Percentiles rank a stretch among this genome's conserved stretches.
phyloP scores from a whole-genome alignment of 2,888 invertebrate genomes.

The Apoda limacodes region DNA sequence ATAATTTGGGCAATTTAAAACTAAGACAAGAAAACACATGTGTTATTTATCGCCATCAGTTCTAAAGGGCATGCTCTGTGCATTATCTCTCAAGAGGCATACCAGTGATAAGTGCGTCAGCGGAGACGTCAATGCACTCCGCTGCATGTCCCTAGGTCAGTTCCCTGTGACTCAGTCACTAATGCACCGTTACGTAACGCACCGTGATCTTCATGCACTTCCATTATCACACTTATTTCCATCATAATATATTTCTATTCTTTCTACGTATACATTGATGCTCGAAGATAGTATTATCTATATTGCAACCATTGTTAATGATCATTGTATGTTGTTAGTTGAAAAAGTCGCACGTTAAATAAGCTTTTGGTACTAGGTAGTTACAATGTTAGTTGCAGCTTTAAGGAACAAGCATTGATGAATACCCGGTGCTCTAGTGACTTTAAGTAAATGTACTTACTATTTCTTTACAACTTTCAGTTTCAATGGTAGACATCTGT shows the following conservation, averaged over 20 bases:
- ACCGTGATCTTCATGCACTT: slow-evolving; percentile 42
- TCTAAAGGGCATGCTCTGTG: slow-evolving; percentile 47
- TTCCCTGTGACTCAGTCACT: slow-evolving; percentile 63
- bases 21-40: slow-evolving; percentile 50
- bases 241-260: no score
- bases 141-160: slow-evolving; percentile 66
- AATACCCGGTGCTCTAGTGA: slow-evolving; percentile 57
- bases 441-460: slow-evolving; percentile 49
- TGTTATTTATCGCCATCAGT: slow-evolving; percentile 61
- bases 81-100: slow-evolving; percentile 64
- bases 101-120: slow-evolving; percentile 58
- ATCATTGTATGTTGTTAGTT: slow-evolving; percentile 24
- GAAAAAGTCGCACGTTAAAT: slow-evolving; percentile 7
- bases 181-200: slow-evolving; percentile 61
- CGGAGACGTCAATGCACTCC: slow-evolving; percentile 63
- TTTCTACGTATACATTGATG: slow-evolving; percentile 17
- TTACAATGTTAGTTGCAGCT: slow-evolving; percentile 32
- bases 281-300: slow-evolving; percentile 9
- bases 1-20: no score
- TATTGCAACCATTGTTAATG: slow-evolving; percentile 6
- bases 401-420: slow-evolving; percentile 48
- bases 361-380: slow-evolving; percentile 18
- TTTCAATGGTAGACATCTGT: no score
- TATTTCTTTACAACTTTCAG: slow-evolving; percentile 51
- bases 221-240: slow-evolving; percentile 25